Evolutionary conservation across 2,888 invertebrate genomes (phyloP).

Genomic region (Julus scanicus): DNA sequence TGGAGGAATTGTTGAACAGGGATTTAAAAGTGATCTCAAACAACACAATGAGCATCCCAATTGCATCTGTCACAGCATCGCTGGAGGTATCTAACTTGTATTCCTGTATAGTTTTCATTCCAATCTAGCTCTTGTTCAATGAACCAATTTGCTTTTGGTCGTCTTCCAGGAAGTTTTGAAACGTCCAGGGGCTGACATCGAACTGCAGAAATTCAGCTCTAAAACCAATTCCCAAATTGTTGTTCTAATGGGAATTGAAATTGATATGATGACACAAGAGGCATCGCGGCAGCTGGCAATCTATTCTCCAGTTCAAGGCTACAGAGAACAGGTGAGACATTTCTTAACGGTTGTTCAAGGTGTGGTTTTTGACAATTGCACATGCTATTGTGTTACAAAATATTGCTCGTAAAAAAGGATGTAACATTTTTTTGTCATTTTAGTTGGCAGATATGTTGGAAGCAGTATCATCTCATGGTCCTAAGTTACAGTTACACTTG

Average conservation of each 20-base stretch:
- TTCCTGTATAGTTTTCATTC: not conserved
- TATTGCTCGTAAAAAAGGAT: too few species aligned
- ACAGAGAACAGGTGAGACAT: slow-evolving; percentile 57
- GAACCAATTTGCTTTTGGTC: not conserved
- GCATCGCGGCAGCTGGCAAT: slow-evolving; percentile 55
- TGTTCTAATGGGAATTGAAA: slow-evolving; percentile 57
- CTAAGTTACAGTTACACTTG: slow-evolving; percentile 22
- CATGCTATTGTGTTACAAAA: too few species aligned
- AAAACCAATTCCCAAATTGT: slow-evolving; percentile 56
- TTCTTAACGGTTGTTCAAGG: not conserved
- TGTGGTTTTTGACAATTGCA: too few species aligned
- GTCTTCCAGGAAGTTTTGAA: slow-evolving; percentile 54
- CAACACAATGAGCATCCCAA: slow-evolving; percentile 54
- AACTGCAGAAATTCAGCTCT: slow-evolving; percentile 54
- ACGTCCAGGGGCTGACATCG: slow-evolving; percentile 34
- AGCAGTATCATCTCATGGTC: slow-evolving; percentile 47
- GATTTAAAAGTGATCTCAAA: slow-evolving; percentile 76
- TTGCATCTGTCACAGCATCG: slow-evolving; percentile 53
- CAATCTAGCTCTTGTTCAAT: not conserved
- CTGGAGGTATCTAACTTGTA: slow-evolving; percentile 51
- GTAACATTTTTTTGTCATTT: not conserved
- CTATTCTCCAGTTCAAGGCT: slow-evolving; percentile 54
- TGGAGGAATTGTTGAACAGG: slow-evolving; percentile 77
- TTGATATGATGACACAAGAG: slow-evolving; percentile 51
- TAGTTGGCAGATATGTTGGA: slow-evolving; percentile 53